Percentiles rank a stretch among this genome's conserved stretches.
Evolutionary conservation across 1,140 invertebrate genomes (phyloP).

Genomic region (Heliconius melpomene): DNA sequence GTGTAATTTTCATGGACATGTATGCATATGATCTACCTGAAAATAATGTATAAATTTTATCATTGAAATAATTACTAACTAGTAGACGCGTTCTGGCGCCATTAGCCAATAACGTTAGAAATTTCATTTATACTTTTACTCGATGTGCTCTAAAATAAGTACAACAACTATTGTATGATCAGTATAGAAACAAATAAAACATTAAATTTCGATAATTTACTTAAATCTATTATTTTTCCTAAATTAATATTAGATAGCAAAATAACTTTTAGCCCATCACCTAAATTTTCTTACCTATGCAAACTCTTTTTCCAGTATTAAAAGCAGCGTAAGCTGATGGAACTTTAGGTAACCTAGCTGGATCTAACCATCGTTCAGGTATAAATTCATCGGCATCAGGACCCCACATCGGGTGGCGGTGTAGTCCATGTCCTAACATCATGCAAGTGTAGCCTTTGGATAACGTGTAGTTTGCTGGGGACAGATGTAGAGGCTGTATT

Average conservation of each 20-base stretch:
- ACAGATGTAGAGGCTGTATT: too few species aligned
- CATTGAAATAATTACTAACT: too few species aligned
- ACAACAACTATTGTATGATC: too few species aligned
- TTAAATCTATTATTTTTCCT: too few species aligned
- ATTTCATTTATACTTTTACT: too few species aligned
- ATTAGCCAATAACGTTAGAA: too few species aligned
- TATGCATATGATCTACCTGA: constrained; percentile 48
- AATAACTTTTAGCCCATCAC: neutral
- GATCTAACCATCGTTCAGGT: constrained; percentile 52
- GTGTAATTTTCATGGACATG: constrained; percentile 39
- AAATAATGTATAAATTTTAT: constrained; percentile 7
- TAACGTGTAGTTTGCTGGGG: constrained; percentile 28
- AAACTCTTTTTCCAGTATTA: constrained; percentile 41
- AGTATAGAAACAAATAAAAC: too few species aligned
- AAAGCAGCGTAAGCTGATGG: constrained; percentile 40
- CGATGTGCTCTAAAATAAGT: too few species aligned
- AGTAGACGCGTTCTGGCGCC: too few species aligned
- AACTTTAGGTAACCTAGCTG: constrained; percentile 25
- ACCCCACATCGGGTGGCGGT: constrained; percentile 50
- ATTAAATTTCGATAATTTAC: too few species aligned
- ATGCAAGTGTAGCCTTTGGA: constrained; percentile 20
- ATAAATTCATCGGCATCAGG: constrained; percentile 46
- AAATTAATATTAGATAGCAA: too few species aligned
- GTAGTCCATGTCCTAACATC: constrained; percentile 39
- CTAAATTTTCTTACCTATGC: constrained; percentile 39